These are phyloP conservation scores for Drosophila kurseongensis DNA, from an alignment of 1,140 invertebrate species.

Conservation along the genomic window DNA sequence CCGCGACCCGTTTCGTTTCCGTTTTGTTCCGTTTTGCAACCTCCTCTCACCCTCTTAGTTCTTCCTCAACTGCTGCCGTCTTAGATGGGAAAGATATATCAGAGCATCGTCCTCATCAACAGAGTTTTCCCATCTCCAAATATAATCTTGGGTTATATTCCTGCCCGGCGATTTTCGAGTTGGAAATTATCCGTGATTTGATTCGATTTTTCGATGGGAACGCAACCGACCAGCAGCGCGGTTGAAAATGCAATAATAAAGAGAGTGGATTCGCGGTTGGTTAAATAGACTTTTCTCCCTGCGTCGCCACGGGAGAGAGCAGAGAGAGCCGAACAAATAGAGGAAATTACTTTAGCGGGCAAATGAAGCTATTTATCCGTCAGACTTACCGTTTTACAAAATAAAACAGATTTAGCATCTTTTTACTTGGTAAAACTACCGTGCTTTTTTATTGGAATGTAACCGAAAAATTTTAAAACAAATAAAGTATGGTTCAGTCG, in stretches of 20 bases:
- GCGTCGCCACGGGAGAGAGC: background rate
- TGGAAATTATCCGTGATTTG: background rate
- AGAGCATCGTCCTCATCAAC: constrained; percentile 19
- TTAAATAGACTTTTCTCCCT: background rate
- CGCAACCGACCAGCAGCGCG: constrained; percentile 4
- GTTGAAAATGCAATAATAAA: constrained; percentile 12
- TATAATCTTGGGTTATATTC: constrained; percentile 4
- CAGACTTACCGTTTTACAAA: background rate
- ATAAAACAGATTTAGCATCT: too few species aligned
- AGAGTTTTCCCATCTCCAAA: background rate
- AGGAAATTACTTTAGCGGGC: background rate
- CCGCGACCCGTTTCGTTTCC: constrained; percentile 60
- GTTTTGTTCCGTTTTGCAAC: constrained; percentile 33
- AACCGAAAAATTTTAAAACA: too few species aligned
- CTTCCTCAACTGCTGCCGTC: constrained; percentile 7
- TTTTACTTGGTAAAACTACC: background rate
- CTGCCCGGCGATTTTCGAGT: constrained; percentile 8
- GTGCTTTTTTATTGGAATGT: too few species aligned
- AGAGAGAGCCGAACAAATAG: background rate
- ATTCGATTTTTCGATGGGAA: background rate
- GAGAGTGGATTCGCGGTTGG: background rate
- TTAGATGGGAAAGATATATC: constrained; percentile 18
- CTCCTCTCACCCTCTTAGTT: constrained; percentile 8
- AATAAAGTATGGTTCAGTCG: too few species aligned
- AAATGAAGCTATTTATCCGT: background rate